phyloP scores from a whole-genome alignment of 1,140 invertebrate species.

The Sitobion miscanthi region DNA sequence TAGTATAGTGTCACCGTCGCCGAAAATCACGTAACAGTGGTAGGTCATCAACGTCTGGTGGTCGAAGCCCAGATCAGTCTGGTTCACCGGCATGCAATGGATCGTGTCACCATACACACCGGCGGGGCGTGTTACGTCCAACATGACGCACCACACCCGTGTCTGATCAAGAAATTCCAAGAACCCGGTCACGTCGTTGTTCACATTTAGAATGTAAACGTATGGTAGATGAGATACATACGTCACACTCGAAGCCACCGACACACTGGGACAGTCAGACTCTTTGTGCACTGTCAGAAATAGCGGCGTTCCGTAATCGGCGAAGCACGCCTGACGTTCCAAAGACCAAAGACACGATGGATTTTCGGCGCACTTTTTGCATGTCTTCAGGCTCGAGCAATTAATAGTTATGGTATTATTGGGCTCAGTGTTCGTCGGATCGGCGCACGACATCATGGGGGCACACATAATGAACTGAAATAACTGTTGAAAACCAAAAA shows the following conservation, averaged over 20 bases:
- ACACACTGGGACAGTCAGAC: background rate
- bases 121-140: background rate
- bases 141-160: background rate
- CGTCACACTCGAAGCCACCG: background rate
- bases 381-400: background rate
- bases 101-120: background rate
- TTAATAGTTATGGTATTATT: background rate
- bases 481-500: background rate
- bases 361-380: background rate
- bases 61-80: background rate
- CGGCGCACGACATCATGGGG: too few species aligned
- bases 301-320: background rate
- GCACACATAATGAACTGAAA: too few species aligned
- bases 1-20: background rate
- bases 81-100: background rate
- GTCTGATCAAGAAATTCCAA: background rate
- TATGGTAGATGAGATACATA: background rate
- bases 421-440: background rate
- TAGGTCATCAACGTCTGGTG: background rate
- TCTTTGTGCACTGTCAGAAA: background rate
- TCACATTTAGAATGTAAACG: background rate
- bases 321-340: background rate
- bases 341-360: background rate
- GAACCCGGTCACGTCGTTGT: background rate
- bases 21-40: background rate